These are phyloP conservation scores for Baccha elongata DNA, from an alignment of 2,888 invertebrate genomes.

Conservation along the genomic window DNA sequence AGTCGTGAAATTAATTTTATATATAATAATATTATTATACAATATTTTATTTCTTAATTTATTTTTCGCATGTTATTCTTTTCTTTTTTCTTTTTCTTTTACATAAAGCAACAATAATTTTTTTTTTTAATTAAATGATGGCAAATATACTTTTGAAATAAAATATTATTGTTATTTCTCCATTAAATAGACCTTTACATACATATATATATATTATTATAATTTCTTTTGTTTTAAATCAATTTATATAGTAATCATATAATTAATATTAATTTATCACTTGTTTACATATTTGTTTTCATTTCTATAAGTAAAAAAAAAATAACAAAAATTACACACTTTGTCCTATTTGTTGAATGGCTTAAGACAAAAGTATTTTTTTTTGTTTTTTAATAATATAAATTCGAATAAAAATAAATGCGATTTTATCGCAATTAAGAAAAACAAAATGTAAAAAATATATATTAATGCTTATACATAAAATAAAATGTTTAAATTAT, in stretches of 20 bases:
- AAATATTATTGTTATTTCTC: slow-evolving; percentile 36
- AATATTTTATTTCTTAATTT: too few relatives aligned
- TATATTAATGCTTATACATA: slow-evolving; percentile 17
- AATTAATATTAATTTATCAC: slow-evolving; percentile 67
- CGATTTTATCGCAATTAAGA: slow-evolving; percentile 56
- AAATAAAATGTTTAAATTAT: slow-evolving; percentile 51
- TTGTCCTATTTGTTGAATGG: slow-evolving; percentile 59
- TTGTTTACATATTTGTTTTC: slow-evolving; percentile 42
- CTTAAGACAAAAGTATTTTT: slow-evolving; percentile 40
- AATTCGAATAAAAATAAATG: slow-evolving; percentile 65
- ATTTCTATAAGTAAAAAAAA: slow-evolving; percentile 47
- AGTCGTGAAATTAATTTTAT: too few relatives aligned
- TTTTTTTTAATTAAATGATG: slow-evolving; percentile 50
- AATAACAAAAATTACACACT: slow-evolving; percentile 44
- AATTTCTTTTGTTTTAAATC: slow-evolving; percentile 33
- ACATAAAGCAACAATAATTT: slow-evolving; percentile 58
- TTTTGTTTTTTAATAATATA: slow-evolving; percentile 13
- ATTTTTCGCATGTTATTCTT: background rate
- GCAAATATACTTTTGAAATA: slow-evolving; percentile 47
- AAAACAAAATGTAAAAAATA: slow-evolving; percentile 10
- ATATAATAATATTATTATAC: too few relatives aligned
- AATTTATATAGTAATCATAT: slow-evolving; percentile 40
- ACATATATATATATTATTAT: slow-evolving; percentile 15
- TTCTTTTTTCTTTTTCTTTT: background rate
- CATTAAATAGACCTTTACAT: slow-evolving; percentile 6